A percentile compares a stretch with the other conserved stretches of the same genome.
Evolutionary conservation across 2,113 vertebrate genomes (phyloP).

Genomic region (Brachypteracias leptosomus): DNA sequence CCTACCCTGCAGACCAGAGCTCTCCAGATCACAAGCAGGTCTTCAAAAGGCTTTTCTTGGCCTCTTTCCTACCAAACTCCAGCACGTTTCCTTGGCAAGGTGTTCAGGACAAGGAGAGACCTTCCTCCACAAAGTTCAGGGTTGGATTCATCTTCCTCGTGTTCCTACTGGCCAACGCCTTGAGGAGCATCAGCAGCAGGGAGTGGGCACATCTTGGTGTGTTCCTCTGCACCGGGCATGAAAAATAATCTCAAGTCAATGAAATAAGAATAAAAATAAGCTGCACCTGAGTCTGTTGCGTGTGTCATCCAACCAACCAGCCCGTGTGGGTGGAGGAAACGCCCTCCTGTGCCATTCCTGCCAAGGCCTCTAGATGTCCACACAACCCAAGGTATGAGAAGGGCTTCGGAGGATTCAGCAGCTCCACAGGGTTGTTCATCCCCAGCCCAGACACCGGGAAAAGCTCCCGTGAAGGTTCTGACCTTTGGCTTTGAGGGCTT

Average conservation of each 20-base stretch:
- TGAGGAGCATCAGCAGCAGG: background rate
- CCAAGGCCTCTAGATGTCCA: conserved; percentile 15
- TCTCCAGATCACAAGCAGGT: no score
- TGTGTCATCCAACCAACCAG: background rate
- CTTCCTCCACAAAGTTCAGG: background rate
- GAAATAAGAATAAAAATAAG: background rate
- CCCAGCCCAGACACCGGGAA: background rate
- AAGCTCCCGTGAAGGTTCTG: fast-evolving
- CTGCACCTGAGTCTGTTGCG: background rate
- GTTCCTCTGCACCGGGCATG: background rate
- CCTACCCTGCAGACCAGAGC: background rate
- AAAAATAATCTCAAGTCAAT: background rate
- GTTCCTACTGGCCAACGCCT: fast-evolving
- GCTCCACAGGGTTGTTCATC: no score
- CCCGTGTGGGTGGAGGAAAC: fast-evolving
- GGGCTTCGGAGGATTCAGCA: fast-evolving
- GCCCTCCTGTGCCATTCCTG: background rate
- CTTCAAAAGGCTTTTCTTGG: background rate
- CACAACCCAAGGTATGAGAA: background rate
- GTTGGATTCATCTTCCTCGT: background rate
- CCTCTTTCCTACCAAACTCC: background rate
- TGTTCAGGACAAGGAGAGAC: background rate
- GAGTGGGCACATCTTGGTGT: fast-evolving
- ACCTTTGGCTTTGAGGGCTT: fast-evolving
- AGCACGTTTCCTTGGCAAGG: background rate